These are phyloP conservation scores for Nothobranchius kuhntae DNA, from an alignment of 2,113 vertebrate genomes.

Conservation along the genomic window DNA sequence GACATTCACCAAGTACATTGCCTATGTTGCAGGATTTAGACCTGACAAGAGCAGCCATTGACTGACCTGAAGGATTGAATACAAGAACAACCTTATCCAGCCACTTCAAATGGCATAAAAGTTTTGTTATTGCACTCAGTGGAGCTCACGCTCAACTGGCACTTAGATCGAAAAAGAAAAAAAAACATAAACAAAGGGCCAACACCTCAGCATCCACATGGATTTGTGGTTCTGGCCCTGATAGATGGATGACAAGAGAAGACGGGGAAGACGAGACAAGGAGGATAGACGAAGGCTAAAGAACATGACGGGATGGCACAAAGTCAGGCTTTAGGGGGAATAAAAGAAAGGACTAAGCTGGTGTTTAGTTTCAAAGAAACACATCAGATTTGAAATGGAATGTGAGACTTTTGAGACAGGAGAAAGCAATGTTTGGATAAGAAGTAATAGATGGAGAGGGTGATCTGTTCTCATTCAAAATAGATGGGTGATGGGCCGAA, in stretches of 20 bases:
- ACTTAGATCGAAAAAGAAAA: not conserved
- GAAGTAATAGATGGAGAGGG: slow-evolving; percentile 6
- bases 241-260: slow-evolving; percentile 25
- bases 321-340: not conserved
- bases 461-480: slow-evolving; percentile 42
- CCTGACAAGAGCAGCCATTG: slow-evolving; percentile 6
- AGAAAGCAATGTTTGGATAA: slow-evolving; percentile 31
- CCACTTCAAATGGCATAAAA: slow-evolving; percentile 39
- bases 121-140: slow-evolving; percentile 13
- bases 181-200: slow-evolving; percentile 13
- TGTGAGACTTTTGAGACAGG: slow-evolving; percentile 22
- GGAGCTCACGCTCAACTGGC: slow-evolving; percentile 8
- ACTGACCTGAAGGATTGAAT: slow-evolving; percentile 12
- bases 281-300: slow-evolving; percentile 1
- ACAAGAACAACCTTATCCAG: slow-evolving; percentile 5
- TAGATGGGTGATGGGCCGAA: slow-evolving; percentile 15
- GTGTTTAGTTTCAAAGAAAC: slow-evolving; percentile 17
- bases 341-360: not conserved
- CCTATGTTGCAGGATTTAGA: slow-evolving; percentile 7
- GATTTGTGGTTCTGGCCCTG: slow-evolving; percentile 42
- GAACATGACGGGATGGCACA: slow-evolving; percentile 4
- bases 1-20: slow-evolving; percentile 11
- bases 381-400: slow-evolving; percentile 11
- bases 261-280: slow-evolving; percentile 16
- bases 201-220: slow-evolving; percentile 26